Conservation (phyloP, 2,113 vertebrate genomes). For the Sisor rabdophorus region DNA sequence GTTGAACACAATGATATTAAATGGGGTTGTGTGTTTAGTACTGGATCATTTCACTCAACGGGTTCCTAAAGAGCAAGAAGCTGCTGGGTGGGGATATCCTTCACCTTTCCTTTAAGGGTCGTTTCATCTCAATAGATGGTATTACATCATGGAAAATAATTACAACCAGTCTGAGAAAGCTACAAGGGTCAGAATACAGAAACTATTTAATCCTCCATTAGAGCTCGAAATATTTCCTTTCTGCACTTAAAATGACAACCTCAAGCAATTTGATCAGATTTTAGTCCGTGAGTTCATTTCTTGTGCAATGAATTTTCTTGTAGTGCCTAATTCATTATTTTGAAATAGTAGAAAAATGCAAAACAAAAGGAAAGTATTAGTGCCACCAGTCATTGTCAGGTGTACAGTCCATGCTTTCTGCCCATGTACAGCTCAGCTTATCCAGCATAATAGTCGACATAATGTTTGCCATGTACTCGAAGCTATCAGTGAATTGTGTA, state of each 20-base stretch:
- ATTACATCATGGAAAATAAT: slow-evolving; percentile 34
- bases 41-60: slow-evolving; percentile 57
- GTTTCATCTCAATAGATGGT: slow-evolving; percentile 19
- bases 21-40: slow-evolving; percentile 56
- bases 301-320: background rate
- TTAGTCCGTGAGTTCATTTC: background rate
- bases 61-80: slow-evolving; percentile 53
- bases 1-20: slow-evolving; percentile 52
- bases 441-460: slow-evolving; percentile 19
- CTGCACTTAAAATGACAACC: slow-evolving; percentile 15
- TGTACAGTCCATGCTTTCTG: background rate
- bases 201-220: slow-evolving; percentile 30
- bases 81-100: slow-evolving; percentile 51
- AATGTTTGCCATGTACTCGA: slow-evolving; percentile 22
- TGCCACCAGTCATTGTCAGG: background rate
- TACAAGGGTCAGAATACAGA: slow-evolving; percentile 20
- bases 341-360: background rate
- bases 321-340: background rate
- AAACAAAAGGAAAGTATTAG: background rate
- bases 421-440: slow-evolving; percentile 2
- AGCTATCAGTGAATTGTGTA: slow-evolving; percentile 23
- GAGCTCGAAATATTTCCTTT: background rate
- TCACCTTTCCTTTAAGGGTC: slow-evolving; percentile 37
- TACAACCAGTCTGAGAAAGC: slow-evolving; percentile 9
- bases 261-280: slow-evolving; percentile 9